phyloP scores from a whole-genome alignment of 2,797 vertebrate species.

The Chrysocyon brachyurus region DNA sequence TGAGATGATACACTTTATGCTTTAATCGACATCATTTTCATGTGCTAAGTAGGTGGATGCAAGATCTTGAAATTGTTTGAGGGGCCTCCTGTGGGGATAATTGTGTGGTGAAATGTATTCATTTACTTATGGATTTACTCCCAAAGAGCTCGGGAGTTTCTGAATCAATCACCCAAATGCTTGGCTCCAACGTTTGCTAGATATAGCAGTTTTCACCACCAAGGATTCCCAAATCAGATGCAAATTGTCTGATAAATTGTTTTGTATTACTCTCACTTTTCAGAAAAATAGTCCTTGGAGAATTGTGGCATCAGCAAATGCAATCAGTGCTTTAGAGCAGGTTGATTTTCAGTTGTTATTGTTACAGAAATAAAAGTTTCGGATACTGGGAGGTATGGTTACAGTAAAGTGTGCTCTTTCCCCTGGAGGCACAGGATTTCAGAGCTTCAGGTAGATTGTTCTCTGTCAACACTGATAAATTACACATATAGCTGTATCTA shows the following conservation, averaged over 20 bases:
- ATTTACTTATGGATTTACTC: conserved; percentile 23
- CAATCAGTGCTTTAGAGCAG: not conserved
- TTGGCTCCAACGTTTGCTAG: not conserved
- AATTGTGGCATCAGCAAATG: conserved; percentile 18
- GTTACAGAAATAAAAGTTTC: not conserved
- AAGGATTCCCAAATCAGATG: conserved; percentile 58
- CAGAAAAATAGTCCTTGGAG: conserved; percentile 54
- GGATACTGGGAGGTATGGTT: not conserved
- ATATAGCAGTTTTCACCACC: conserved; percentile 22
- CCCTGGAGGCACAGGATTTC: not conserved
- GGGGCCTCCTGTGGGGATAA: conserved; percentile 21
- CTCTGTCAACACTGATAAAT: conserved; percentile 40
- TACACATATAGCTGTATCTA: not conserved
- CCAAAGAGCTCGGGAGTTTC: conserved; percentile 44
- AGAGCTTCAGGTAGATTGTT: conserved; percentile 50
- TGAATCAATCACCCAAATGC: conserved; percentile 47
- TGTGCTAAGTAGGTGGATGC: conserved; percentile 39
- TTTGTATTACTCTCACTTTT: conserved; percentile 64
- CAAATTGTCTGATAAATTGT: conserved; percentile 69
- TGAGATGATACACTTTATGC: not conserved
- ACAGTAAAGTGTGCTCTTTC: not conserved
- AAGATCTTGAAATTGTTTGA: not conserved
- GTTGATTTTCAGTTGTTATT: conserved; percentile 61
- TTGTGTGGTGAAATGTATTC: not conserved
- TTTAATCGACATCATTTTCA: conserved; percentile 2